Evolutionary conservation across 2,797 vertebrate species (phyloP).

Genomic region (Aeoliscus strigatus): DNA sequence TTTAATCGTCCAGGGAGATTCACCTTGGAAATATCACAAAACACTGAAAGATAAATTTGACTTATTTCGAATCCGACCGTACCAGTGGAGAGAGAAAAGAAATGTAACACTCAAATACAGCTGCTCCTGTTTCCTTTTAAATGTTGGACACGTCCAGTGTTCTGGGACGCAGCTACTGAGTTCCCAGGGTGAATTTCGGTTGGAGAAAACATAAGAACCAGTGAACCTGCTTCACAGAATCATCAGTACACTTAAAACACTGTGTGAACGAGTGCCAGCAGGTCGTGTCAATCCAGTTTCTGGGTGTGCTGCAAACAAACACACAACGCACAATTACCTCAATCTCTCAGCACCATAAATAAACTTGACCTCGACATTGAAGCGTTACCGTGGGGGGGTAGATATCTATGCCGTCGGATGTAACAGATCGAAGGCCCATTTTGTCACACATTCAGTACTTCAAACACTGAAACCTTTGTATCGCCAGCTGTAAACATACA

Average conservation of each 20-base stretch:
- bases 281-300: slow-evolving; percentile 14
- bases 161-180: slow-evolving; percentile 18
- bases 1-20: slow-evolving; percentile 57
- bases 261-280: slow-evolving; percentile 42
- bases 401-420: slow-evolving; percentile 6
- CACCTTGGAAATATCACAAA: slow-evolving; percentile 24
- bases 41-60: slow-evolving; percentile 14
- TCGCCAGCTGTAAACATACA: slow-evolving; percentile 11
- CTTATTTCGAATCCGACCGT: slow-evolving; percentile 11
- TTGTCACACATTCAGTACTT: slow-evolving; percentile 24
- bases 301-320: slow-evolving; percentile 17
- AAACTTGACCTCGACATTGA: slow-evolving; percentile 3
- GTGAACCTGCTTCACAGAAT: too few relatives aligned
- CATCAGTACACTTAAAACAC: too few relatives aligned
- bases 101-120: too few relatives aligned
- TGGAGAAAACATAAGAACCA: neutral
- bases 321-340: too few relatives aligned
- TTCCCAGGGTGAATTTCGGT: slow-evolving; percentile 7
- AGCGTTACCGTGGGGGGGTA: slow-evolving; percentile 6
- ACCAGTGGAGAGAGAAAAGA: slow-evolving; percentile 14
- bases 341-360: slow-evolving; percentile 18
- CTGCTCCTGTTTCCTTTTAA: neutral
- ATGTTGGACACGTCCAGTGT: slow-evolving; percentile 22
- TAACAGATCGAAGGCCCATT: too few relatives aligned
- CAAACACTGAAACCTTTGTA: slow-evolving; percentile 8